Conservation (phyloP, 2,888 invertebrate genomes). For the Bursaphelenchus okinawaensis region DNA sequence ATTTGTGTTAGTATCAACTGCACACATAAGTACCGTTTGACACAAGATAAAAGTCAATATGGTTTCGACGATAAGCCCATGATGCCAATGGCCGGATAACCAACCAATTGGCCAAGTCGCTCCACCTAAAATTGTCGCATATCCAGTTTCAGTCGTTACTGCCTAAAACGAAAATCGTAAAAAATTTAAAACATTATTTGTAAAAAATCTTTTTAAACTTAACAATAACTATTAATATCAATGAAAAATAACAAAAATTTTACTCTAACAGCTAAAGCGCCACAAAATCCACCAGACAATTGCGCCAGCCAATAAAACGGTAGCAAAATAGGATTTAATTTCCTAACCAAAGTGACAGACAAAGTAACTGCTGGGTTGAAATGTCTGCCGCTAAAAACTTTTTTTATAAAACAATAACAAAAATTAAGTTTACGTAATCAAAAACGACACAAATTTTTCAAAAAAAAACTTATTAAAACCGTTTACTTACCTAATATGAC, state of each 20-base stretch:
- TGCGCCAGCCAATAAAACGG: conserved; percentile 49
- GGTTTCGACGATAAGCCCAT: conserved; percentile 47
- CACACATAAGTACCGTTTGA: conserved; percentile 58
- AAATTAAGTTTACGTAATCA: too few species aligned
- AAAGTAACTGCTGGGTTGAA: conserved; percentile 61
- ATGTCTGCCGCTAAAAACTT: conserved; percentile 61
- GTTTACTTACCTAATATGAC: conserved; percentile 37
- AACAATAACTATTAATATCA: neutral
- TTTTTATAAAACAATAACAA: too few species aligned
- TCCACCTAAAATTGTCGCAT: conserved; percentile 26
- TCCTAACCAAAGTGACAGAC: conserved; percentile 47
- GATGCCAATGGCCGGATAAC: conserved; percentile 24
- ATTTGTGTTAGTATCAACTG: conserved; percentile 57
- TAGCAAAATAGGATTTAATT: conserved; percentile 15
- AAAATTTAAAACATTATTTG: neutral
- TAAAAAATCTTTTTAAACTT: neutral
- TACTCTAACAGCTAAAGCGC: conserved; percentile 47
- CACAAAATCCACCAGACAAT: conserved; percentile 58
- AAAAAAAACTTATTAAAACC: neutral
- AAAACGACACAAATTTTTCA: neutral
- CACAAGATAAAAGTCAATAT: conserved; percentile 57
- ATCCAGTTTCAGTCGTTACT: conserved; percentile 25
- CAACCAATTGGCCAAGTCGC: conserved; percentile 27
- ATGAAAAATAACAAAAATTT: neutral
- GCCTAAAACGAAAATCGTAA: conserved; percentile 9